Evolutionary conservation across 2,797 vertebrate genomes (phyloP), one percentile per base, ranked within the genome.

Genomic region (Menidia menidia): DNA sequence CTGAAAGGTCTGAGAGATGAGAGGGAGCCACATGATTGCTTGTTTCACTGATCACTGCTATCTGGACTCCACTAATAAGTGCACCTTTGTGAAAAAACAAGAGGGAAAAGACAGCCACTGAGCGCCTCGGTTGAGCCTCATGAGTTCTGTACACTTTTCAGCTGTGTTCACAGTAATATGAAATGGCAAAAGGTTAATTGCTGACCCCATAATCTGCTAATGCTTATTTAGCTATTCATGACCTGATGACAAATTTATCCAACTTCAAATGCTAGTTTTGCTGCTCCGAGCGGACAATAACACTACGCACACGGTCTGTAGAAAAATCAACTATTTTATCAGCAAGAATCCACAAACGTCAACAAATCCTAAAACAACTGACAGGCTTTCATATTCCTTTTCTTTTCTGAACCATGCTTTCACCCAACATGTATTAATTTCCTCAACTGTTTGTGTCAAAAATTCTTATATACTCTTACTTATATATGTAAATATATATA

Each of bases 11-110:
- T 89, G 16, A n/a, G 63, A 74, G 74, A 81, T 57, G 60, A 71
- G 76, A 72, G 68, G 32, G 72, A 89, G 87, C 77, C 91, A 91
- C 90, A 88, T 92, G 91, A 91, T 87, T 73, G 77, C 75, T 73
- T 73, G 80, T 86, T 88, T 90, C 88, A 78, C 85, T 86, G 89
- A 91, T 84, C 84, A 58, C 80, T 68, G 82, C 66, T 53, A 56
- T 78, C 77, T 68, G 60, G 50, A 71, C 77, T 83, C 56, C 14
- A 1, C 71, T 80, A 71, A 90, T 81, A 89, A 91, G 77, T 77
- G 79, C 81, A 87, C 82, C 77, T 89, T 89, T 89, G 83, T 89
- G 62, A 60, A 51, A 39, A 78, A 32, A 58, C 18, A 41, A 33
- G n/a, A 18, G 15, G 16, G 14, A 32, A 51, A 69, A 73, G 64